Evolutionary conservation across 92 coral and sea anemone species (phyloP).

Genomic region (Paramuricea clavata): DNA sequence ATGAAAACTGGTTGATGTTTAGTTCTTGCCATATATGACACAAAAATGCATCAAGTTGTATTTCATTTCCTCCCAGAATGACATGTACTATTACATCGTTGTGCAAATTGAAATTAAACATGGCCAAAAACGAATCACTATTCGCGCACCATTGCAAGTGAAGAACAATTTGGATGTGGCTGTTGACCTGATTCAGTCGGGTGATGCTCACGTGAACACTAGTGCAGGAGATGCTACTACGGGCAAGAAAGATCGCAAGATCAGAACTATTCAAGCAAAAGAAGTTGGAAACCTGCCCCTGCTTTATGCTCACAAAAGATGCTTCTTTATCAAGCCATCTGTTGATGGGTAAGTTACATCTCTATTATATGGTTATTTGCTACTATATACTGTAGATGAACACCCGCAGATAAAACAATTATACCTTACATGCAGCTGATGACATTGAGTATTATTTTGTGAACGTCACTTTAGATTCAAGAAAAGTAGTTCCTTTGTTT

Average conservation of each 20-base stretch:
- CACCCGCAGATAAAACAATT: no score
- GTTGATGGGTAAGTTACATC: conserved; percentile 63
- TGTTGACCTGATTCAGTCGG: conserved; percentile 68
- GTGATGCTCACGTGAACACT: conserved; percentile 48
- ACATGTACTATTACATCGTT: conserved; percentile 71
- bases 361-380: no score
- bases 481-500: conserved; percentile 42
- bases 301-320: conserved; percentile 72
- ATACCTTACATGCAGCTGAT: no score
- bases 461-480: conserved; percentile 14
- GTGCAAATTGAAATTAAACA: conserved; percentile 85
- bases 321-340: conserved; percentile 76
- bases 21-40: no score
- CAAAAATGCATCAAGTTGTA: background rate
- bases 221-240: conserved; percentile 12
- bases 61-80: conserved; percentile 41
- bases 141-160: conserved; percentile 92
- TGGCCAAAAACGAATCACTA: conserved; percentile 85
- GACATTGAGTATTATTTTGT: background rate
- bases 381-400: no score
- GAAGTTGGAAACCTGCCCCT: conserved; percentile 76
- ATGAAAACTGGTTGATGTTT: no score
- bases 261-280: conserved; percentile 71
- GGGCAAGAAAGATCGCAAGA: conserved; percentile 23
- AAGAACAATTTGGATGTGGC: conserved; percentile 81